These are phyloP conservation scores for Ariolimax columbianus DNA, from an alignment of 2,888 invertebrate species.

Conservation along the genomic window DNA sequence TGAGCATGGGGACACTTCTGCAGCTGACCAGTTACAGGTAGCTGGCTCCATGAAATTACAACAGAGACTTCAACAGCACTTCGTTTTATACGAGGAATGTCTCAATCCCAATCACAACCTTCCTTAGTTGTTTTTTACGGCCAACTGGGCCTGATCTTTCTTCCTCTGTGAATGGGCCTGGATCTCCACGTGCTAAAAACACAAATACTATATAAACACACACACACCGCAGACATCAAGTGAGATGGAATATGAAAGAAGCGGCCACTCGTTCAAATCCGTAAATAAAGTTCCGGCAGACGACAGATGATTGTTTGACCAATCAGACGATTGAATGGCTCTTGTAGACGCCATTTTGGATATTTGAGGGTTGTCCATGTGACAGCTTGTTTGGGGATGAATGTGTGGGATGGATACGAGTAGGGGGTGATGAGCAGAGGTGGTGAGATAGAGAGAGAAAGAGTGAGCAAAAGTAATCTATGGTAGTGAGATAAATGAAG, in stretches of 20 bases:
- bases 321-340: constrained; percentile 25
- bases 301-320: constrained; percentile 31
- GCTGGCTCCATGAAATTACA: too few relatives aligned
- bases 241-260: neutral
- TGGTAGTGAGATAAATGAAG: too few relatives aligned
- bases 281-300: neutral
- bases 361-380: constrained; percentile 28
- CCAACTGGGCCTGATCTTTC: too few relatives aligned
- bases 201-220: neutral
- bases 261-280: neutral
- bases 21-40: too few relatives aligned
- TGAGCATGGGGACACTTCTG: too few relatives aligned
- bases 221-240: neutral
- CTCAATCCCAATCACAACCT: too few relatives aligned
- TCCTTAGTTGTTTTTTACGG: too few relatives aligned
- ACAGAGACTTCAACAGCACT: too few relatives aligned
- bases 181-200: too few relatives aligned
- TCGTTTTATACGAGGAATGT: too few relatives aligned
- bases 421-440: neutral
- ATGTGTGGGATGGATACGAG: neutral
- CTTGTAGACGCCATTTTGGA: neutral
- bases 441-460: neutral
- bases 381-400: constrained; percentile 16
- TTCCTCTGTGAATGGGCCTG: too few relatives aligned
- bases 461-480: too few relatives aligned